Evolutionary conservation across 2,888 invertebrate genomes (phyloP).

Genomic region (Ennomos erosarius): DNA sequence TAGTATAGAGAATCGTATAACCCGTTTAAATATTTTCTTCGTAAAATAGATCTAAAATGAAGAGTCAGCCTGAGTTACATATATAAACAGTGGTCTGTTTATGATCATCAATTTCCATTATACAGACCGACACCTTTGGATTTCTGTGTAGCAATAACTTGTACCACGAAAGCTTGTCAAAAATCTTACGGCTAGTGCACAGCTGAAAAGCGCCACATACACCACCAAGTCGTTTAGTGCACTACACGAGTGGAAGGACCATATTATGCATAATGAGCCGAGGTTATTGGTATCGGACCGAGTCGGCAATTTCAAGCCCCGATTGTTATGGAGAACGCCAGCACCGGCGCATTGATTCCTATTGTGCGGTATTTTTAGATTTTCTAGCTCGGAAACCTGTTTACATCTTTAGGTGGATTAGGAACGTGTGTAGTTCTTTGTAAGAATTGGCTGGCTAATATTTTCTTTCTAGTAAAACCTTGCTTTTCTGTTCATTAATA

Average conservation of each 20-base stretch:
- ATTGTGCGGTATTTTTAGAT: slow-evolving; percentile 39
- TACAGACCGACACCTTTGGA: too few species aligned
- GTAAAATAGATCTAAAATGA: too few species aligned
- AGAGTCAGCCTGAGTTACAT: too few species aligned
- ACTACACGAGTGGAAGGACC: slow-evolving; percentile 68
- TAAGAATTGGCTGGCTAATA: not conserved
- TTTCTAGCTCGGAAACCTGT: slow-evolving; percentile 11
- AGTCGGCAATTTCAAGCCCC: slow-evolving; percentile 75
- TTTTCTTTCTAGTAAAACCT: not conserved
- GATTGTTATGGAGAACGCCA: slow-evolving; percentile 68
- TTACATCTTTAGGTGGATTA: slow-evolving; percentile 4
- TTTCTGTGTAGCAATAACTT: too few species aligned
- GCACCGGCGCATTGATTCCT: slow-evolving; percentile 62
- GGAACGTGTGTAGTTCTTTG: slow-evolving; percentile 1
- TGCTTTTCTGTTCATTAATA: not conserved
- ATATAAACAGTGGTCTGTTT: too few species aligned
- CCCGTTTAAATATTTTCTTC: too few species aligned
- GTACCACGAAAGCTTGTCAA: not conserved
- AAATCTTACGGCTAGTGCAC: not conserved
- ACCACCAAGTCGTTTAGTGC: slow-evolving; percentile 62
- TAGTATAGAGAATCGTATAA: too few species aligned
- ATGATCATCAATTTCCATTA: too few species aligned
- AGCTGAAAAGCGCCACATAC: slow-evolving; percentile 5
- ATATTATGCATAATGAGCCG: slow-evolving; percentile 77
- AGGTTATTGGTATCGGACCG: slow-evolving; percentile 75